Conservation (phyloP, 2,888 invertebrate genomes). For the Uloborus plumipes region DNA sequence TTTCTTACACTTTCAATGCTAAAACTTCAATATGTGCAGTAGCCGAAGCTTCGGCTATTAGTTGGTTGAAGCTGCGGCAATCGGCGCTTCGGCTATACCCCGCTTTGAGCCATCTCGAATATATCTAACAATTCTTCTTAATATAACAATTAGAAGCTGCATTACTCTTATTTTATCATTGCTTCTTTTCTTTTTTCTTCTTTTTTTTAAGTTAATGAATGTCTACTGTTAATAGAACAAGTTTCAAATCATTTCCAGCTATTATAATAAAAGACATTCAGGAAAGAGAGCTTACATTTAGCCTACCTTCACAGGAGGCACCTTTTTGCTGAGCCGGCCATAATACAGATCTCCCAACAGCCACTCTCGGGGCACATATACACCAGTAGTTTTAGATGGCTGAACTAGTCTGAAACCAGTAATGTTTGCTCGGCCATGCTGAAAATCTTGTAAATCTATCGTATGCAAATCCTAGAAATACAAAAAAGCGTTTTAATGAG, state of each 20-base stretch:
- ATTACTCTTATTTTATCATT: too few relatives aligned
- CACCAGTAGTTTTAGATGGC: conserved; percentile 60
- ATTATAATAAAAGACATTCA: conserved; percentile 42
- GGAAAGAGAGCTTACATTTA: conserved; percentile 61
- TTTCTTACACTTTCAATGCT: too few relatives aligned
- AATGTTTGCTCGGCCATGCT: conserved; percentile 94
- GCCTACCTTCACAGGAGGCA: conserved; percentile 64
- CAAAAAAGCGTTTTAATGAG: neutral
- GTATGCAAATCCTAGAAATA: conserved; percentile 85
- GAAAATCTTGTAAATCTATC: conserved; percentile 91
- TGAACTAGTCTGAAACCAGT: conserved; percentile 93
- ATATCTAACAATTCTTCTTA: too few relatives aligned
- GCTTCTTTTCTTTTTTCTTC: too few relatives aligned
- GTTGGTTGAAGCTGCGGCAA: too few relatives aligned
- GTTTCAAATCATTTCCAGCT: neutral
- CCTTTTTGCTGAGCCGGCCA: conserved; percentile 47
- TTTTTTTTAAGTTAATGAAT: too few relatives aligned
- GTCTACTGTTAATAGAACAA: too few relatives aligned
- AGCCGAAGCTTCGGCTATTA: too few relatives aligned
- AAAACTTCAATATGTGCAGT: too few relatives aligned
- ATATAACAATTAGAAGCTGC: too few relatives aligned
- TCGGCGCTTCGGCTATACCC: too few relatives aligned
- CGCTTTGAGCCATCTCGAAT: too few relatives aligned
- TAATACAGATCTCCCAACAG: conserved; percentile 51
- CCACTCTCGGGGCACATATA: conserved; percentile 51